Evolutionary conservation across 1,140 invertebrate species (phyloP).

Genomic region (Rhynchophorus ferrugineus): DNA sequence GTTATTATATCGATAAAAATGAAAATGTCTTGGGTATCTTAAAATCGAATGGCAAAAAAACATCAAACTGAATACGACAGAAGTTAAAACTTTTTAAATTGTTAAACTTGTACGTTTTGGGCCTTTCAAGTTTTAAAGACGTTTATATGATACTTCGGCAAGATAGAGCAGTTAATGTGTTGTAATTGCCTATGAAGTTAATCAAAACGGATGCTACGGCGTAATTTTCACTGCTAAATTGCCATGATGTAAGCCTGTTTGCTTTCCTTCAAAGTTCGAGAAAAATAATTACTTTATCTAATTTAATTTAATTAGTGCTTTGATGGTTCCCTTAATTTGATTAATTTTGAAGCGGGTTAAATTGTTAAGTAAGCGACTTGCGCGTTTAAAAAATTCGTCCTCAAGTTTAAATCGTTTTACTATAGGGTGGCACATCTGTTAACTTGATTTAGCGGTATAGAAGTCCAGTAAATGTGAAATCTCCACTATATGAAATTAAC

Average conservation of each 20-base stretch:
- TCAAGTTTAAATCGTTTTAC: no score
- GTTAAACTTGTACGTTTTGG: not conserved
- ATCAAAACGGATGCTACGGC: not conserved
- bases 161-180: conserved; percentile 5
- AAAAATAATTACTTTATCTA: not conserved
- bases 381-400: no score
- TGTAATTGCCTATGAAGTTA: conserved; percentile 3
- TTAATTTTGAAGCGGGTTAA: no score
- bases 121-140: not conserved
- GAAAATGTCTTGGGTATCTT: no score
- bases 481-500: no score
- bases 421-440: no score
- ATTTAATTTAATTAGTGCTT: not conserved
- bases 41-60: no score
- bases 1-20: no score
- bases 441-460: no score
- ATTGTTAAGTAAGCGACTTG: no score
- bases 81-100: not conserved
- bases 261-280: not conserved
- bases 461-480: no score
- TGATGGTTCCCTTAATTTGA: no score
- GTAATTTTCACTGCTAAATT: not conserved
- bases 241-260: not conserved
- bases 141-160: conserved; percentile 4
- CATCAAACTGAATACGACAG: not conserved